Evolutionary conservation across 2,113 vertebrate genomes (phyloP).

Genomic region (Cryptotis parvus): DNA sequence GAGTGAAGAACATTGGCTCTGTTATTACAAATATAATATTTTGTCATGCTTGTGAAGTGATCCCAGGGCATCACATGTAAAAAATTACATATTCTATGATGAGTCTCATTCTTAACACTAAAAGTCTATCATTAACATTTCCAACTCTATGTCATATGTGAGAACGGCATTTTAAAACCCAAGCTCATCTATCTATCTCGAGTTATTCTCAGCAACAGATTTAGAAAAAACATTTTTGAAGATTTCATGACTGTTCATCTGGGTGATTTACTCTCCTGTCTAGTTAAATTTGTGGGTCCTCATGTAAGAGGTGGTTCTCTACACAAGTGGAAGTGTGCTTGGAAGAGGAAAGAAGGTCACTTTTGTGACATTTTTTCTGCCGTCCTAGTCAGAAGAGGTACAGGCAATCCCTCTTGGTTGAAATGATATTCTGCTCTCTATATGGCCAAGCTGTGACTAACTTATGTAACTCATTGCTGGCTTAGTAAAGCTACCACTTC

Average conservation of each 20-base stretch:
- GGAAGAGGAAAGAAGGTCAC: neutral
- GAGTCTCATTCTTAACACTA: too few species aligned
- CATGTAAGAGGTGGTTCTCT: too few species aligned
- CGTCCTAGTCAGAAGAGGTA: neutral
- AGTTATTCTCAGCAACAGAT: neutral
- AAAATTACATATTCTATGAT: too few species aligned
- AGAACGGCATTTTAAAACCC: slow-evolving; percentile 26
- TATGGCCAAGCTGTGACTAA: neutral
- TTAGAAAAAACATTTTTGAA: neutral
- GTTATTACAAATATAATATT: neutral
- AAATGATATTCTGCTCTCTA: neutral
- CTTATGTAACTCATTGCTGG: neutral
- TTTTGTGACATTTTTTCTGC: slow-evolving; percentile 29
- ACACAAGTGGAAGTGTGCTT: neutral
- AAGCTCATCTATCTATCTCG: neutral
- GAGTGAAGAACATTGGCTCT: neutral
- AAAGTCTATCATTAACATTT: slow-evolving; percentile 11
- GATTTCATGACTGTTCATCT: neutral
- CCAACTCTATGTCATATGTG: neutral
- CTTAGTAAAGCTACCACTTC: neutral
- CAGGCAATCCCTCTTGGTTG: neutral
- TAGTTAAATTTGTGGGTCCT: neutral
- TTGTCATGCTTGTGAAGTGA: too few species aligned
- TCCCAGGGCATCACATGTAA: too few species aligned
- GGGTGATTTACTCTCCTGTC: neutral